These are phyloP conservation scores for Monopis laevigella DNA, from an alignment of 2,888 invertebrate species.

Conservation along the genomic window DNA sequence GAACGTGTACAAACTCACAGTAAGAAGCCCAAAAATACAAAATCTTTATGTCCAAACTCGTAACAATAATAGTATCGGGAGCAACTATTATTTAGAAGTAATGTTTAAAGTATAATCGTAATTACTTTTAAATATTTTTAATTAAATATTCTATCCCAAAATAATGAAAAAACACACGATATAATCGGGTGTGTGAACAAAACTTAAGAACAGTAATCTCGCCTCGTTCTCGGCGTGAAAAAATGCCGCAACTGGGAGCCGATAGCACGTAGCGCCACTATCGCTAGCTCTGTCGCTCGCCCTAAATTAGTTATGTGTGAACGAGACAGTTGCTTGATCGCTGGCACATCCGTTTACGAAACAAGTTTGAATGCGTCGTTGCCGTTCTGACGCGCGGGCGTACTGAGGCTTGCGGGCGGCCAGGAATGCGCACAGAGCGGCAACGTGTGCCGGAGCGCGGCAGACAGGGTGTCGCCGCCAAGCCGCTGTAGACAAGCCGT, in stretches of 20 bases:
- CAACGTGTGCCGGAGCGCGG: slow-evolving; percentile 82
- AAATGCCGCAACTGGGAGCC: slow-evolving; percentile 71
- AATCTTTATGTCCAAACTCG: too few species aligned
- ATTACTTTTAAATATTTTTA: too few species aligned
- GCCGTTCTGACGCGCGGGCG: slow-evolving; percentile 44
- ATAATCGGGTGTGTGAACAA: slow-evolving; percentile 63
- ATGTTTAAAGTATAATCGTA: too few species aligned
- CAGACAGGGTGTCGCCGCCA: slow-evolving; percentile 96
- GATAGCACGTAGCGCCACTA: slow-evolving; percentile 67
- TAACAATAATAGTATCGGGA: too few species aligned
- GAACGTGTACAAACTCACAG: too few species aligned
- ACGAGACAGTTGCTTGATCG: slow-evolving; percentile 48
- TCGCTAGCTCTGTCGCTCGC: slow-evolving; percentile 39
- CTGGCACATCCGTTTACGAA: slow-evolving; percentile 78
- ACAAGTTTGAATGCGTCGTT: slow-evolving; percentile 73
- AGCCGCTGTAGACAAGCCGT: slow-evolving; percentile 83
- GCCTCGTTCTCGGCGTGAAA: slow-evolving; percentile 73
- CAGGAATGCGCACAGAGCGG: slow-evolving; percentile 64
- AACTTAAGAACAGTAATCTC: slow-evolving; percentile 63
- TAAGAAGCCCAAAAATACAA: too few species aligned
- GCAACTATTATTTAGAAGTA: too few species aligned
- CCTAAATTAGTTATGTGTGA: slow-evolving; percentile 26
- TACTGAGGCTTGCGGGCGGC: slow-evolving; percentile 61
- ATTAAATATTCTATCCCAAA: too few species aligned
- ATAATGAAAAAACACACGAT: too few species aligned